Percentiles rank a stretch among this genome's conserved stretches.
Evolutionary conservation across 1,140 invertebrate species (phyloP).

Genomic region (Anthonomus grandis): DNA sequence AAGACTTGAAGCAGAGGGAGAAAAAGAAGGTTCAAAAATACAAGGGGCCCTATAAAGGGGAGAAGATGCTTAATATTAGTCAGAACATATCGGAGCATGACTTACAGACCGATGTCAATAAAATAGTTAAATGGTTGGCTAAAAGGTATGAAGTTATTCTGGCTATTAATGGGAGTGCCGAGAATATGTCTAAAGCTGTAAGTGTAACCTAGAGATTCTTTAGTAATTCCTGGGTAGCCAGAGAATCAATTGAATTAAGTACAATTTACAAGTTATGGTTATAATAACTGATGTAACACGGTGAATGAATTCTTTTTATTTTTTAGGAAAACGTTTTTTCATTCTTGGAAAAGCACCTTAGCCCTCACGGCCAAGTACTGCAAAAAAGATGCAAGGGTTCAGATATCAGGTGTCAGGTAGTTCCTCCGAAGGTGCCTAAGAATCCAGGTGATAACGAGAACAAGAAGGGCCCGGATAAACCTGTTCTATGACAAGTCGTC

Average conservation of each 20-base stretch:
- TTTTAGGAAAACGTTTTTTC: constrained; percentile 56
- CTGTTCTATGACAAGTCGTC: constrained; percentile 14
- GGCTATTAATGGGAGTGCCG: constrained; percentile 53
- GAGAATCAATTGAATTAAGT: constrained; percentile 1
- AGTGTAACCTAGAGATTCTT: constrained; percentile 29
- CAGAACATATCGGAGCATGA: constrained; percentile 62
- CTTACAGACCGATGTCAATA: constrained; percentile 58
- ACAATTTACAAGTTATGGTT: background rate
- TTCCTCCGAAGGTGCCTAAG: constrained; percentile 48
- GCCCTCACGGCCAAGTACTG: constrained; percentile 50
- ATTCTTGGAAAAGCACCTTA: constrained; percentile 52
- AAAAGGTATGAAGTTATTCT: constrained; percentile 62
- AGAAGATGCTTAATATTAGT: constrained; percentile 60
- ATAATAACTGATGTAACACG: constrained; percentile 1
- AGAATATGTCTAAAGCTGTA: constrained; percentile 51
- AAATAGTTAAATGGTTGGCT: constrained; percentile 59
- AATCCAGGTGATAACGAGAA: background rate
- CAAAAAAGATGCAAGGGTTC: constrained; percentile 58
- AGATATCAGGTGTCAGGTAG: constrained; percentile 57
- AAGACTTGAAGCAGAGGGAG: constrained; percentile 47
- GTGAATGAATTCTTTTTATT: constrained; percentile 19
- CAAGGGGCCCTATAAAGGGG: constrained; percentile 48
- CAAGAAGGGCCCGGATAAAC: background rate
- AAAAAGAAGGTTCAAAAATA: constrained; percentile 35
- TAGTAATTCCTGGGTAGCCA: background rate